Conservation (phyloP, 2,888 invertebrate genomes). For the Sphaerophoria rueppellii region DNA sequence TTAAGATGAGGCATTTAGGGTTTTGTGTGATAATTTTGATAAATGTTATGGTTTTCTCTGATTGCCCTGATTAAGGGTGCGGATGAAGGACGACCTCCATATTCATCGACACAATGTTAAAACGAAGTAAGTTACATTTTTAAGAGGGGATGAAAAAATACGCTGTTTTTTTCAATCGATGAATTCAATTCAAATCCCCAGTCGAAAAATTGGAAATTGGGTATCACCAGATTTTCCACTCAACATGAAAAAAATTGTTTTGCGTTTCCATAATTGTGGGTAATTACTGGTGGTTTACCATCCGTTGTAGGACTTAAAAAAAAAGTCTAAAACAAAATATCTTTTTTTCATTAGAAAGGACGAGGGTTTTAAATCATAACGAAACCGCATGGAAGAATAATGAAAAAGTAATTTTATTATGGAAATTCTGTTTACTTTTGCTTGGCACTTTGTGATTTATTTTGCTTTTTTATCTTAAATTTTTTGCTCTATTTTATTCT, state of each 20-base stretch:
- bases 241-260: constrained; percentile 25
- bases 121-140: no score
- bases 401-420: constrained; percentile 74
- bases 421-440: constrained; percentile 71
- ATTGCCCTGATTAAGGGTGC: constrained; percentile 50
- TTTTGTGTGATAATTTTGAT: constrained; percentile 71
- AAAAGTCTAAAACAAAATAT: constrained; percentile 32
- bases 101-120: not conserved
- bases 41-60: constrained; percentile 62
- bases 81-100: not conserved
- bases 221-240: constrained; percentile 9
- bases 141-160: constrained; percentile 6
- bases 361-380: constrained; percentile 48
- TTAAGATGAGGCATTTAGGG: constrained; percentile 53
- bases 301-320: constrained; percentile 32
- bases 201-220: constrained; percentile 24
- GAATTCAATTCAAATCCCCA: constrained; percentile 39
- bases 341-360: constrained; percentile 32
- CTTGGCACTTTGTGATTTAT: constrained; percentile 68
- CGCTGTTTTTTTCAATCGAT: constrained; percentile 38
- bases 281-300: constrained; percentile 59
- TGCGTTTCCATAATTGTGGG: constrained; percentile 59
- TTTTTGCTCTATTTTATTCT: constrained; percentile 60
- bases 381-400: constrained; percentile 66
- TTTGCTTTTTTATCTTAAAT: constrained; percentile 22